Evolutionary conservation across 37 sponge, comb jelly and placozoan genomes (phyloP).

Genomic region (Oopsacas minuta): DNA sequence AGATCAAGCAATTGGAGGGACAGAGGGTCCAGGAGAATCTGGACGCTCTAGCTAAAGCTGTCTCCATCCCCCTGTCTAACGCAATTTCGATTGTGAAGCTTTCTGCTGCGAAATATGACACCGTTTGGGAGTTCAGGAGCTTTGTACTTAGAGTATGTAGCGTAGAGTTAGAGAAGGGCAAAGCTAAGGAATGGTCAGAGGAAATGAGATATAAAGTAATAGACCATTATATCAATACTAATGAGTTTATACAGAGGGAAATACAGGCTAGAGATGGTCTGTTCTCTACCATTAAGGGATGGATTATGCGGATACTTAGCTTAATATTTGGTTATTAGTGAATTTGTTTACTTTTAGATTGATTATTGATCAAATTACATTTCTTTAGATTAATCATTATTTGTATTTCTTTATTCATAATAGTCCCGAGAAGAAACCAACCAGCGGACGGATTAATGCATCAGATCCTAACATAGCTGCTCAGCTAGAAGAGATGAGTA

Average conservation of each 20-base stretch:
- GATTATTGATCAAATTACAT: too few relatives aligned
- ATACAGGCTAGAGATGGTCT: not conserved
- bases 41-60: slow-evolving; percentile 61
- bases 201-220: not conserved
- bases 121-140: slow-evolving; percentile 32
- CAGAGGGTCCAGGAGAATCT: slow-evolving; percentile 52
- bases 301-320: not conserved
- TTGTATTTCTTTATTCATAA: too few relatives aligned
- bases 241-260: not conserved
- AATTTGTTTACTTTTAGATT: not conserved
- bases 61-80: slow-evolving; percentile 49
- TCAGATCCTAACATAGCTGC: not conserved
- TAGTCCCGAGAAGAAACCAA: not conserved
- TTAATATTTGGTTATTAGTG: not conserved
- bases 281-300: not conserved
- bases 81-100: slow-evolving; percentile 52
- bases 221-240: not conserved
- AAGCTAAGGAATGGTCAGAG: not conserved
- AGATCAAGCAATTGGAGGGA: slow-evolving; percentile 28
- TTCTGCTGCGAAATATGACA: slow-evolving; percentile 62
- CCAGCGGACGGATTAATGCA: not conserved
- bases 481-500: not conserved
- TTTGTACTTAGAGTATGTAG: slow-evolving; percentile 36
- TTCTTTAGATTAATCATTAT: too few relatives aligned
- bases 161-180: not conserved